phyloP scores from a whole-genome alignment of 2,797 vertebrate species.

The Amblyraja radiata region DNA sequence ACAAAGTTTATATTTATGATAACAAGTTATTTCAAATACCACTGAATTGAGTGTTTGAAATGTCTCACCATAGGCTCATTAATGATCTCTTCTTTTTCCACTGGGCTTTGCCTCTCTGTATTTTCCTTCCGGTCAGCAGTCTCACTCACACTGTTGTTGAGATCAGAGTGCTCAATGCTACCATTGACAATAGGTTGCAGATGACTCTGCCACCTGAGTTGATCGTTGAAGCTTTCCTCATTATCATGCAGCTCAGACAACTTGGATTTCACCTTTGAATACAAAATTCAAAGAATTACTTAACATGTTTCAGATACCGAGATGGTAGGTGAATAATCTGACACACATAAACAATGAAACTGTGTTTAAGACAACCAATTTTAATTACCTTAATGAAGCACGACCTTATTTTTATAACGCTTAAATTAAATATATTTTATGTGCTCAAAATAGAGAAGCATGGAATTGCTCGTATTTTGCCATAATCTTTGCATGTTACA shows the following conservation, averaged over 20 bases:
- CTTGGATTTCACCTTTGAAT: conserved; percentile 73
- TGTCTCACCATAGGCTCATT: conserved; percentile 39
- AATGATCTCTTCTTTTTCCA: conserved; percentile 60
- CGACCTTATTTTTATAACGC: too few species aligned
- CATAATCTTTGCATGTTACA: neutral
- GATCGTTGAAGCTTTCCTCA: conserved; percentile 68
- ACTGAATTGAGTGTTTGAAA: neutral
- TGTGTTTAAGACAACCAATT: neutral
- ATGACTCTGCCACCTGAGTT: conserved; percentile 75
- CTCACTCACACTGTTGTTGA: conserved; percentile 68
- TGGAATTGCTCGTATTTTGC: neutral
- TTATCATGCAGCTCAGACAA: conserved; percentile 73
- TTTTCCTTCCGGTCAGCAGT: conserved; percentile 64
- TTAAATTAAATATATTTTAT: neutral
- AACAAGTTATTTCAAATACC: neutral
- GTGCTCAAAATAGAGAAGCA: neutral
- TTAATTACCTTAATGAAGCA: neutral
- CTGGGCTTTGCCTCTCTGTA: conserved; percentile 55
- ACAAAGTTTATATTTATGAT: neutral
- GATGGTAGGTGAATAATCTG: neutral
- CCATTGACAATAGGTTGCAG: conserved; percentile 83
- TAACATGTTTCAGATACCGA: neutral
- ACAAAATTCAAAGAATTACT: conserved; percentile 42
- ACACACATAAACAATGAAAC: neutral
- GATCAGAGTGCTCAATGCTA: conserved; percentile 51